Evolutionary conservation across 2,113 vertebrate genomes (phyloP), one percentile per base, ranked within the genome.

Genomic region (Bambusicola thoracicus): DNA sequence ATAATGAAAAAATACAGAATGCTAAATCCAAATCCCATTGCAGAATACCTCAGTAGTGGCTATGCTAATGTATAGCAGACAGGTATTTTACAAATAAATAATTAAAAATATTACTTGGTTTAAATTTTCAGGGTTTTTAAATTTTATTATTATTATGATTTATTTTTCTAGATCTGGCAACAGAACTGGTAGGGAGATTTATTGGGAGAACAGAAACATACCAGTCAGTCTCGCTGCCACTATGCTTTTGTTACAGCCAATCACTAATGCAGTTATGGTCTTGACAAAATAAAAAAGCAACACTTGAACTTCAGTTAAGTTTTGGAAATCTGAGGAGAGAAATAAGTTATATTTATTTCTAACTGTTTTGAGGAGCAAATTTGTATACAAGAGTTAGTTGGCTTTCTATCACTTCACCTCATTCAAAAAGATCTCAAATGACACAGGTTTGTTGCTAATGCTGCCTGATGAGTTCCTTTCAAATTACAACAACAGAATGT

Each of bases 1-100:
- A 34, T 76, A 92, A 89, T 94, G 94, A 96, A 89, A 65, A 90
- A 92, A 56, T 88, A 87, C 68, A 89, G 80, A 91, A 83, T 93
- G 34, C 17, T 96, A 82, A 94, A 85, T 68, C 67, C 82, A 91
- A 95, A 81, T 93, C 68, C 36, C 32, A 27, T 63, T 34, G 49
- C 40, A 80, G n/a, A 87, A 92, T 22, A 75, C 12, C 46, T 85
- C 40, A 44, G 13, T 65, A 29, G 32, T 65, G 25, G 4, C 1
- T 92, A 66, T 86, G 44, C 29, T 82, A 93, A 53, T 65, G 6
- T 36, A 77, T 13, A 8, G 29, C 36, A 73, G 43, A 6, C 6
- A 72, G 78, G 24, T 77, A 69, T 72, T 91, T 61, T 17, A 43
- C 16, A 59, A 92, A 36, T 65, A 75, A 92, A 87, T 67, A 34